Percentiles rank a stretch among this genome's conserved stretches.
Conservation (phyloP, 2,888 invertebrate species). For the Caenorhabditis macrosperma region DNA sequence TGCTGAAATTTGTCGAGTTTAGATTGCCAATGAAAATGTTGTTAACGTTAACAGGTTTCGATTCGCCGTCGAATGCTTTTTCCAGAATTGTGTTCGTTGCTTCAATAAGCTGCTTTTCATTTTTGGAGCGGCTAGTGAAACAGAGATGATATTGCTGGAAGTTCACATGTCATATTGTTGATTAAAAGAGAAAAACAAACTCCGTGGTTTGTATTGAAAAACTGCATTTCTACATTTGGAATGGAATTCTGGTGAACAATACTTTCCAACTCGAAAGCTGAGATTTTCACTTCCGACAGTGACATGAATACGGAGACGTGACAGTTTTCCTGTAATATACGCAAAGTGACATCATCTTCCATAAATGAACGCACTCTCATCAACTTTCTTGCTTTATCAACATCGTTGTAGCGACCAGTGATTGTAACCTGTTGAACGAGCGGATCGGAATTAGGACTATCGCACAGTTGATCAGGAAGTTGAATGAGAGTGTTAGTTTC, state of each 20-base stretch:
- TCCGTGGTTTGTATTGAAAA: neutral
- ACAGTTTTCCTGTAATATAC: slow-evolving; percentile 22
- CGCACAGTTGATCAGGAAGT: slow-evolving; percentile 31
- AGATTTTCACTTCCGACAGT: slow-evolving; percentile 6
- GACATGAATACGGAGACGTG: slow-evolving; percentile 32
- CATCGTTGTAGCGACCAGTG: slow-evolving; percentile 50
- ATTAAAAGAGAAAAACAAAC: neutral
- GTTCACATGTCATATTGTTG: too few species aligned
- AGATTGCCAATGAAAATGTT: neutral
- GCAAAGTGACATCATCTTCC: neutral
- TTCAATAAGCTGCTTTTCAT: slow-evolving; percentile 3
- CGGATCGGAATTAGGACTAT: slow-evolving; percentile 7
- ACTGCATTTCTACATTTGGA: slow-evolving; percentile 29
- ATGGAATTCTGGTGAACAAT: slow-evolving; percentile 20
- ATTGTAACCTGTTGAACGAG: slow-evolving; percentile 44
- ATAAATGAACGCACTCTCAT: slow-evolving; percentile 21
- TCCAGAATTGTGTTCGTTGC: slow-evolving; percentile 1
- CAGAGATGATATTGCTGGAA: slow-evolving; percentile 11
- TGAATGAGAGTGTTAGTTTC: slow-evolving; percentile 59
- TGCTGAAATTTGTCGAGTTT: slow-evolving; percentile 6
- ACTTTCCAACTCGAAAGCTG: neutral
- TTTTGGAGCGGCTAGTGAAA: slow-evolving; percentile 22
- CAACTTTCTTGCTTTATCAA: slow-evolving; percentile 42
- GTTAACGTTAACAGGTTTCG: neutral
- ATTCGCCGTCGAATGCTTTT: neutral